Conservation (phyloP, 1,140 invertebrate genomes). For the Leptoteleia sp. region DNA sequence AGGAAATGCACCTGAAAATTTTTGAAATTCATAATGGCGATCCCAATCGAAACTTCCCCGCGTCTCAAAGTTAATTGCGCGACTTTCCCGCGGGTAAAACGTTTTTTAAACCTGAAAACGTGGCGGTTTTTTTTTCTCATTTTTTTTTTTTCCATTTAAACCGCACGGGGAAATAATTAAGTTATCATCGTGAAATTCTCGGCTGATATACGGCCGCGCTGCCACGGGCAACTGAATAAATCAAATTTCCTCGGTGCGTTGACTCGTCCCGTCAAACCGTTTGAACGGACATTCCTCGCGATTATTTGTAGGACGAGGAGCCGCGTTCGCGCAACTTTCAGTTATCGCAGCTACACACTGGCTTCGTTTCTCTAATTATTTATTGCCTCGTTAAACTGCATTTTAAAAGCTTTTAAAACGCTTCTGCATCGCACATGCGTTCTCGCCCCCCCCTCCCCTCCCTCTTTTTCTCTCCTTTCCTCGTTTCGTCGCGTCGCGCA, state of each 20-base stretch:
- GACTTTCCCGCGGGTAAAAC: too few species aligned
- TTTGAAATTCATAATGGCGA: too few species aligned
- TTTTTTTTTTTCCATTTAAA: too few species aligned
- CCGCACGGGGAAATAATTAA: conserved; percentile 59
- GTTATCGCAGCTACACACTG: conserved; percentile 52
- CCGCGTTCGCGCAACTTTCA: conserved; percentile 52
- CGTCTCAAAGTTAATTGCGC: too few species aligned
- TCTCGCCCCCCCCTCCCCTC: not conserved
- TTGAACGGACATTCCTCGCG: conserved; percentile 49
- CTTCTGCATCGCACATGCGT: conserved; percentile 55
- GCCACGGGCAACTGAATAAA: conserved; percentile 51
- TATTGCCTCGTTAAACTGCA: conserved; percentile 65
- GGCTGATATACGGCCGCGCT: conserved; percentile 24
- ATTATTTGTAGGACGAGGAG: conserved; percentile 61
- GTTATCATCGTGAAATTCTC: conserved; percentile 51
- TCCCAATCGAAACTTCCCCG: too few species aligned
- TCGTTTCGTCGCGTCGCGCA: not conserved
- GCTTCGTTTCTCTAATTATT: conserved; percentile 65
- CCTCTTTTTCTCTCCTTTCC: not conserved
- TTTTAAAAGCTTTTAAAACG: conserved; percentile 64
- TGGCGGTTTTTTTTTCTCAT: too few species aligned
- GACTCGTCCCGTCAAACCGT: conserved; percentile 39
- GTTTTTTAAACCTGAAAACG: too few species aligned
- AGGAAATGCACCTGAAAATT: too few species aligned
- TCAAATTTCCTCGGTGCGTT: conserved; percentile 35